Percentiles rank a stretch among this genome's conserved stretches.
phyloP scores from a whole-genome alignment of 2,888 invertebrate genomes.

The Pecten maximus region DNA sequence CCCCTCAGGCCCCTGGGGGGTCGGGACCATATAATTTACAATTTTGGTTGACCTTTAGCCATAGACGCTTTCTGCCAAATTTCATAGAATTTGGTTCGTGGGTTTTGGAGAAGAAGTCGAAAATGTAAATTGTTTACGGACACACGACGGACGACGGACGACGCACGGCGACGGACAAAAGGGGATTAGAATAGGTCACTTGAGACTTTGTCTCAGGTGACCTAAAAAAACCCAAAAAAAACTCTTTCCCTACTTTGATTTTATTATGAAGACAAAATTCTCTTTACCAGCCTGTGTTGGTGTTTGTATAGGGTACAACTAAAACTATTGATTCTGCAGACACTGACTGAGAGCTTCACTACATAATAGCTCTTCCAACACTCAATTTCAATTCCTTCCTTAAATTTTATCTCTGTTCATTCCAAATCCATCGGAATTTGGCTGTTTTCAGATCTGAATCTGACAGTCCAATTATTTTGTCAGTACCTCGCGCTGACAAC shows the following conservation, averaged over 20 bases:
- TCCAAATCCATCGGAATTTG: background rate
- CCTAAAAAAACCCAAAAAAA: background rate
- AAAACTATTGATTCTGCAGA: background rate
- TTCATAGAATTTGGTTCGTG: background rate
- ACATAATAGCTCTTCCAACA: background rate
- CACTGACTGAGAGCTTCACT: background rate
- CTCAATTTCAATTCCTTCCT: conserved; percentile 11
- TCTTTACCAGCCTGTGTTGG: background rate
- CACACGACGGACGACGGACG: too few relatives aligned
- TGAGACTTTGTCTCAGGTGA: background rate
- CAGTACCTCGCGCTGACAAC: background rate
- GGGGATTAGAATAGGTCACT: too few relatives aligned
- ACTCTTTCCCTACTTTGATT: too few relatives aligned
- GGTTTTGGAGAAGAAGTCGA: too few relatives aligned
- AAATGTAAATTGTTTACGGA: background rate
- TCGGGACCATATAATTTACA: too few relatives aligned
- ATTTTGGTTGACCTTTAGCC: too few relatives aligned
- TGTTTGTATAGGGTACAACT: background rate
- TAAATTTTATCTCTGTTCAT: background rate
- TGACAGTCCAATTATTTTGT: background rate
- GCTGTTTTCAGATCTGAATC: background rate
- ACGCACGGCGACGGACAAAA: too few relatives aligned
- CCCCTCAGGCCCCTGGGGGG: too few relatives aligned
- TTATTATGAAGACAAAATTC: too few relatives aligned
- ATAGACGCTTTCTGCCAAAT: too few relatives aligned